These are phyloP conservation scores for Cyrtodaria siliqua DNA, from an alignment of 2,888 invertebrate genomes.

Conservation along the genomic window DNA sequence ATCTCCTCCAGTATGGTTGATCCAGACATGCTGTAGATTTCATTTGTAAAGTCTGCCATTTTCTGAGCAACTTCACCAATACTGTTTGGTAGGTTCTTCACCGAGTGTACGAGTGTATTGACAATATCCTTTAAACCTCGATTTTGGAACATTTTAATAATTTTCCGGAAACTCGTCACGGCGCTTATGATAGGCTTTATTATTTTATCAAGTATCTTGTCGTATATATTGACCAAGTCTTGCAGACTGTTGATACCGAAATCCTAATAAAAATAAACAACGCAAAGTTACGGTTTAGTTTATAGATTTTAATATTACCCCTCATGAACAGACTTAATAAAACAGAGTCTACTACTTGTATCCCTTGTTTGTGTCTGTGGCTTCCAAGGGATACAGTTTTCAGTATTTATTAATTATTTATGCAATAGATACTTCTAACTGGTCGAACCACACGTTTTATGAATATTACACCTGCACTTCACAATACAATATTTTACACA, in stretches of 20 bases:
- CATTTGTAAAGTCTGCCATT: conserved; percentile 22
- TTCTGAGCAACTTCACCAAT: conserved; percentile 20
- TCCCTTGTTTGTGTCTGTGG: too few species aligned
- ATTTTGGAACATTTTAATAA: conserved; percentile 52
- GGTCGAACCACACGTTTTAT: too few species aligned
- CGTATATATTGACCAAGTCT: conserved; percentile 65
- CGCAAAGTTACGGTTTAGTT: too few species aligned
- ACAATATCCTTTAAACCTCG: conserved; percentile 24
- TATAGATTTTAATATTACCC: too few species aligned
- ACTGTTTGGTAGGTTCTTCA: conserved; percentile 37
- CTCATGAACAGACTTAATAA: too few species aligned
- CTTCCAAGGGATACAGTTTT: too few species aligned
- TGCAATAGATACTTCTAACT: too few species aligned
- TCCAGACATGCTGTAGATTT: conserved; percentile 27
- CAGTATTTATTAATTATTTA: too few species aligned
- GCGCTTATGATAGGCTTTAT: conserved; percentile 60
- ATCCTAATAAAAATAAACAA: conserved; percentile 62
- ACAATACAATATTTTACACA: too few species aligned
- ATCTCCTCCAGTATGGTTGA: conserved; percentile 40
- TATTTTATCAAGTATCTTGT: conserved; percentile 62
- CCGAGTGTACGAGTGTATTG: conserved; percentile 17
- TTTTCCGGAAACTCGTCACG: conserved; percentile 46
- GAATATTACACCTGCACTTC: too few species aligned
- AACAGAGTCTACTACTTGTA: too few species aligned
- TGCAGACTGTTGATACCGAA: conserved; percentile 66